Evolutionary conservation across 2,797 vertebrate genomes (phyloP).

Genomic region (Neoniphon sammara): DNA sequence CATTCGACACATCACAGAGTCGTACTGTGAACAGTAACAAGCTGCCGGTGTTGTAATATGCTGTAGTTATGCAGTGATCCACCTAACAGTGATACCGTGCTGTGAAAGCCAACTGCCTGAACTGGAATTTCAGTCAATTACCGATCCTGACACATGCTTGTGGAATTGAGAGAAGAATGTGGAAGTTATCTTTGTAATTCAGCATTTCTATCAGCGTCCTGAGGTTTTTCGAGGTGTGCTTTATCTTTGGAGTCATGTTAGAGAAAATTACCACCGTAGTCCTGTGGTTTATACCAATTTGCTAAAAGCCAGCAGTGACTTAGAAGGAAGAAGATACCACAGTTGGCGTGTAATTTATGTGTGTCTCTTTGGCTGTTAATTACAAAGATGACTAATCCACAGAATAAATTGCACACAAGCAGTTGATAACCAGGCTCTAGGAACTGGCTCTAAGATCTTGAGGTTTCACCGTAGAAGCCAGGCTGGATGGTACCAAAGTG

Average conservation of each 20-base stretch:
- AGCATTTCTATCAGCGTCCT: conserved; percentile 19
- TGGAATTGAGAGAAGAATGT: conserved; percentile 66
- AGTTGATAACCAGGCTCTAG: background rate
- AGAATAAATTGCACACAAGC: background rate
- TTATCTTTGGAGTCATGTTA: conserved; percentile 9
- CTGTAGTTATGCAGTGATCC: conserved; percentile 30
- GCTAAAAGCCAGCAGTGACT: background rate
- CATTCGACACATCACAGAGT: conserved; percentile 42
- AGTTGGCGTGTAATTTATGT: background rate
- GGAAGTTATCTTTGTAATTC: conserved; percentile 38
- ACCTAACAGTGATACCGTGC: conserved; percentile 57
- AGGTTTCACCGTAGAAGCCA: background rate
- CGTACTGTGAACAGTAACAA: conserved; percentile 51
- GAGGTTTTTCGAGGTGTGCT: background rate
- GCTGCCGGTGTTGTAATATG: conserved; percentile 56
- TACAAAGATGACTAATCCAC: background rate
- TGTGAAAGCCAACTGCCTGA: conserved; percentile 59
- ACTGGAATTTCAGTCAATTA: conserved; percentile 69
- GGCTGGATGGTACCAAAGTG: background rate
- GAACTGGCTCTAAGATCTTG: background rate
- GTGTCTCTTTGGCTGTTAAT: background rate
- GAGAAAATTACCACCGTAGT: background rate
- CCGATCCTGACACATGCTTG: conserved; percentile 66
- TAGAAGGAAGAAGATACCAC: background rate
- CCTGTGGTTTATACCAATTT: background rate